Conservation (phyloP, 2,888 invertebrate species). For the Sialis lutaria region DNA sequence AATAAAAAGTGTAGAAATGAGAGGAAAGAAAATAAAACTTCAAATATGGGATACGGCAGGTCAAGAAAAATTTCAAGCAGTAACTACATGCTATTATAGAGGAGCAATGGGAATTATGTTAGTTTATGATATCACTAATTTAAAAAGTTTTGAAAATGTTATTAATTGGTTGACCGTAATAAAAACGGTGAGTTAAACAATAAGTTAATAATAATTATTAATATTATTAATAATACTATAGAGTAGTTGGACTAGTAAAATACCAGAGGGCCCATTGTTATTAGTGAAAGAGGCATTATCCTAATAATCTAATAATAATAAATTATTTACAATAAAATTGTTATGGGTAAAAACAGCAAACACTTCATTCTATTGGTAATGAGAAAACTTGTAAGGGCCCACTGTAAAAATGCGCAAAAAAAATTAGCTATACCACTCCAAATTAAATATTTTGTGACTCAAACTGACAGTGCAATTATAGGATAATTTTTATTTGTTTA, state of each 20-base stretch:
- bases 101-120: constrained; percentile 98
- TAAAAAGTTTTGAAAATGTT: constrained; percentile 96
- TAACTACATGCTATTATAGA: constrained; percentile 94
- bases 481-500: neutral
- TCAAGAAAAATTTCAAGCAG: constrained; percentile 95
- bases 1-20: constrained; percentile 91
- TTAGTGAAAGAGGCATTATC: no score
- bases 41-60: constrained; percentile 97
- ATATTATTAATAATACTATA: no score
- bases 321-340: no score
- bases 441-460: neutral
- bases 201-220: no score
- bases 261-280: no score
- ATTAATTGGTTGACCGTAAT: constrained; percentile 97
- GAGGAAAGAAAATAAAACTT: constrained; percentile 91
- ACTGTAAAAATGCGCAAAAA: no score
- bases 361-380: no score
- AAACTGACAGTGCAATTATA: neutral
- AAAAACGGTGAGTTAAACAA: constrained; percentile 54
- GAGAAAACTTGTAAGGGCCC: no score
- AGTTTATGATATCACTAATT: constrained; percentile 94
- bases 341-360: no score
- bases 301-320: no score
- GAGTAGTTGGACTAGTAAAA: no score
- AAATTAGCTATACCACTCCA: no score